These are phyloP conservation scores for Taxidea taxus DNA, from an alignment of 2,113 vertebrate genomes.

Conservation along the genomic window DNA sequence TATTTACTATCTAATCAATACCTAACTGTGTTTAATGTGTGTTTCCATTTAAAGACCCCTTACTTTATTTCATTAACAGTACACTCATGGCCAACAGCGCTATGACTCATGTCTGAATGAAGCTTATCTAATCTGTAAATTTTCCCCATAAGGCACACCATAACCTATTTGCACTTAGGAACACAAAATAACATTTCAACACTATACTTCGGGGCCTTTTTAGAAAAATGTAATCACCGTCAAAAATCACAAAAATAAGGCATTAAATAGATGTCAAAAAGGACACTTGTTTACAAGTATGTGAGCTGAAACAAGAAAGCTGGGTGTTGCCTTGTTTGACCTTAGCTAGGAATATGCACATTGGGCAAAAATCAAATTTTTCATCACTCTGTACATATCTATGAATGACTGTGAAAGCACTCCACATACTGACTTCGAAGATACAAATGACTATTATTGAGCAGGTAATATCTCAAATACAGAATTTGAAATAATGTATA, in stretches of 20 bases:
- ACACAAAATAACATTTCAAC: not conserved
- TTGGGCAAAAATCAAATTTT: not conserved
- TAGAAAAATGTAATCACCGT: not conserved
- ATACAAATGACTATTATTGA: not conserved
- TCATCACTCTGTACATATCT: not conserved
- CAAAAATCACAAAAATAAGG: not conserved
- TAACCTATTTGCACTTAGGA: not conserved
- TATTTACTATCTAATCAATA: not conserved
- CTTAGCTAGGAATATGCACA: not conserved
- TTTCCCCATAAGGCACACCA: not conserved
- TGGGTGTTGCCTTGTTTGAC: not conserved
- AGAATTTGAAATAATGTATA: not conserved
- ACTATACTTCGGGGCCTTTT: not conserved
- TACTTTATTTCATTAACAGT: not conserved
- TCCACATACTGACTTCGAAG: not conserved
- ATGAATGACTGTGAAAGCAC: not conserved
- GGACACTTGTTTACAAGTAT: not conserved
- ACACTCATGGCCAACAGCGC: not conserved
- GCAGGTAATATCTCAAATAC: not conserved
- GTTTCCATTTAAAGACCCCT: not conserved
- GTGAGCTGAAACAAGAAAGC: not conserved
- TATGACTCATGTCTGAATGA: not conserved
- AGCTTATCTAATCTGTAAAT: not conserved
- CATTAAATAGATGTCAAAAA: not conserved
- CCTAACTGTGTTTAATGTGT: not conserved